Percentiles rank a stretch among this genome's conserved stretches.
Conservation (phyloP, 2,888 invertebrate genomes). For the Athripsodes cinereus region DNA sequence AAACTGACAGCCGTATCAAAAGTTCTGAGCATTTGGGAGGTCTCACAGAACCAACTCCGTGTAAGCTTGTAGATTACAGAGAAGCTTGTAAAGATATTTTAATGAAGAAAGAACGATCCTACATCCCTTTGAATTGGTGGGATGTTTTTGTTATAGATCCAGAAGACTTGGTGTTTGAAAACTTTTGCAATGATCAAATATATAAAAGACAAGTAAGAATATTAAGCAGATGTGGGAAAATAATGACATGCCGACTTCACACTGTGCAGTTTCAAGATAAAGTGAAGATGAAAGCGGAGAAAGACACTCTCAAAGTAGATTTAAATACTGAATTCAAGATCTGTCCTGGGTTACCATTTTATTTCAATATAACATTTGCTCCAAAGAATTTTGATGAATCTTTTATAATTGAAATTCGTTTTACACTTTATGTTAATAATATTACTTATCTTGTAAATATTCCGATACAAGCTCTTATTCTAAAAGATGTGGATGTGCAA, state of each 20-base stretch:
- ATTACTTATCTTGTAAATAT: slow-evolving; percentile 8
- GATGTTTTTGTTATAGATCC: slow-evolving; percentile 11
- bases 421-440: slow-evolving; percentile 3
- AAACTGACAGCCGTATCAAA: no score
- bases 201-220: slow-evolving; percentile 13
- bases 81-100: neutral
- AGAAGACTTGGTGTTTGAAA: slow-evolving; percentile 7
- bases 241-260: slow-evolving; percentile 8
- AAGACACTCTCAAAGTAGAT: slow-evolving; percentile 6
- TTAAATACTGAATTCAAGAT: slow-evolving; percentile 9
- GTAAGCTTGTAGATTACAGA: neutral
- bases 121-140: slow-evolving; percentile 7
- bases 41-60: no score
- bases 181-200: slow-evolving; percentile 11
- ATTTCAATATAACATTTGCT: slow-evolving; percentile 8
- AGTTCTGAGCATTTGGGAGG: no score
- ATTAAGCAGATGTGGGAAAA: slow-evolving; percentile 6
- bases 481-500: slow-evolving; percentile 1
- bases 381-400: slow-evolving; percentile 6
- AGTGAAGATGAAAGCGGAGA: slow-evolving; percentile 6
- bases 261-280: slow-evolving; percentile 9
- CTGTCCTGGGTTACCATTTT: slow-evolving; percentile 8
- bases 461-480: slow-evolving; percentile 7
- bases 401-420: slow-evolving; percentile 11
- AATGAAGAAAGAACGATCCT: slow-evolving; percentile 1